Evolutionary conservation across 2,888 invertebrate genomes (phyloP), one percentile per base, ranked within the genome.

Genomic region (Cyclophora albipunctata): DNA sequence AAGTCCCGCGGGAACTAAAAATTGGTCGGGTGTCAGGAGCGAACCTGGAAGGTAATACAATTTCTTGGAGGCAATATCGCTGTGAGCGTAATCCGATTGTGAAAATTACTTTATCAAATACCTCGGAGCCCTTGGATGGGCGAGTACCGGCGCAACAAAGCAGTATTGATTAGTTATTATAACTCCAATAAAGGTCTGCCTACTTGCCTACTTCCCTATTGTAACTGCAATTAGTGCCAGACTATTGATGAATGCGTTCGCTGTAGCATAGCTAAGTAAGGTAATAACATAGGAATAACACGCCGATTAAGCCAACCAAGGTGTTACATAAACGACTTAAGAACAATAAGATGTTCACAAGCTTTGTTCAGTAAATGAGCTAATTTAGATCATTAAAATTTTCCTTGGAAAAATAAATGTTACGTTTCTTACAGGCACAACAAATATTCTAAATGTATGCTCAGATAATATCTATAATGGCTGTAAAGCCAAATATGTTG

Each of bases 31-130:
- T 33, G 43, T 45, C 47, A 53, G 47, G 20, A 51, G 53, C 59
- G 66, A 66, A 68, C 55, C 59, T 47, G 34, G 69, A 77, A 48
- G n/a, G 68, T 78, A 79, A 81, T 78, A 66, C 61, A 73, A 80
- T 79, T 80, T 71, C 78, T 66, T 74, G 45, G 62, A 75, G 75
- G 71, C 50, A 55, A 47, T 55, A 44, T 63, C 58, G 60, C 64
- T 66, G 60, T 64, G 58, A 65, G 64, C 60, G 54, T 72, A 74
- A 77, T 75, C 71, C 67, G 71, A 75, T 76, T 73, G 62, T 51
- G 58, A 62, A 66, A 66, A 66, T 64, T 63, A 66, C 69, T 55
- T 57, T 62, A 62, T 62, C 63, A 66, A 69, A 66, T 69, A 62
- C 57, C 52, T 63, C 47, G 42, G 51, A 50, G 49, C 20, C 20